Percentiles rank a stretch among this genome's conserved stretches.
phyloP scores from a whole-genome alignment of 2,113 vertebrate genomes.

The Neoarius graeffei region DNA sequence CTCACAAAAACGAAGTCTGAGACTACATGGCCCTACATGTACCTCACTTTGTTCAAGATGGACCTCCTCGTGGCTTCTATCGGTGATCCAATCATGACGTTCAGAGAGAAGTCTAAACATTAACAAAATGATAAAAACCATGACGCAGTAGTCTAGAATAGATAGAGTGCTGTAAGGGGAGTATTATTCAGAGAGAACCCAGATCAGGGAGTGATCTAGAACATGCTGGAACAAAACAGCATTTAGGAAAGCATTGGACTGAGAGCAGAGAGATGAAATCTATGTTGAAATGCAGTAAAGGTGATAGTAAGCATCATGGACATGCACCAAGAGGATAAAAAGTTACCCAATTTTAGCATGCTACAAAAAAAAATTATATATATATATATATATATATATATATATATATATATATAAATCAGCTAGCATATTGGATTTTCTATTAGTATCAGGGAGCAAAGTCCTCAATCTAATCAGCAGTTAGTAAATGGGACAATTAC shows the following conservation, averaged over 20 bases:
- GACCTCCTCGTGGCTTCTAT: not conserved
- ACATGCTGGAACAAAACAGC: not conserved
- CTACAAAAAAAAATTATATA: not conserved
- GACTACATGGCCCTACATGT: not conserved
- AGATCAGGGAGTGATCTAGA: not conserved
- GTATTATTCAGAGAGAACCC: not conserved
- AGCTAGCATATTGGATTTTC: constrained; percentile 42
- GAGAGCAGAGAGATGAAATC: not conserved
- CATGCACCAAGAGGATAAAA: not conserved
- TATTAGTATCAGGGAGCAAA: constrained; percentile 41
- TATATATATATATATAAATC: not conserved
- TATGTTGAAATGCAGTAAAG: not conserved
- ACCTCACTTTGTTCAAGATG: not conserved
- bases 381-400: not conserved
- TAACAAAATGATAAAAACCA: not conserved
- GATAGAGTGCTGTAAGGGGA: not conserved
- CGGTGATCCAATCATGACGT: not conserved
- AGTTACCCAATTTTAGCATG: not conserved
- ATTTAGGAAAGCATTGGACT: not conserved
- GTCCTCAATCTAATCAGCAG: constrained; percentile 44
- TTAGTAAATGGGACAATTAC: constrained; percentile 47
- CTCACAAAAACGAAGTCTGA: not conserved
- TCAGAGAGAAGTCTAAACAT: not conserved
- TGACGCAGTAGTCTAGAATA: not conserved
- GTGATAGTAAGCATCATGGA: not conserved